Evolutionary conservation across 2,797 vertebrate genomes (phyloP).

Genomic region (Emys orbicularis): DNA sequence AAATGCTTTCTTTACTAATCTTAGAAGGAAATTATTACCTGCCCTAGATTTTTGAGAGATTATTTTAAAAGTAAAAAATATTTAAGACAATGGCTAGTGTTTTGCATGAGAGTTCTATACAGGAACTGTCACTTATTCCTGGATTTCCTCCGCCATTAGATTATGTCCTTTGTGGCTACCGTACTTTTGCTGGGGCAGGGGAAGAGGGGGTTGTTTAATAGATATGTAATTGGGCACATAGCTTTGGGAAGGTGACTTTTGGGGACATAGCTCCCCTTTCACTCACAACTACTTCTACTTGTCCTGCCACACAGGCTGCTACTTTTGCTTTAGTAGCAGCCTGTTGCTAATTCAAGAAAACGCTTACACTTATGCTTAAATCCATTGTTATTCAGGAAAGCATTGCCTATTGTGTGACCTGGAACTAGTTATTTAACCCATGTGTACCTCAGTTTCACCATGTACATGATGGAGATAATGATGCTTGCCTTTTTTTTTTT

Average conservation of each 20-base stretch:
- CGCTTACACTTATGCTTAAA: neutral
- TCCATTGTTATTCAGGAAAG: neutral
- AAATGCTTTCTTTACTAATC: slow-evolving; percentile 45
- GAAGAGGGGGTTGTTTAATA: neutral
- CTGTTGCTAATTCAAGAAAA: neutral
- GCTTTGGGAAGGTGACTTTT: neutral
- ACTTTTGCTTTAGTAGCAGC: neutral
- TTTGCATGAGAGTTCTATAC: neutral
- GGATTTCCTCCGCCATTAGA: slow-evolving; percentile 19
- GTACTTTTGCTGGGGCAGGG: neutral
- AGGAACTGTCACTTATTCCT: neutral
- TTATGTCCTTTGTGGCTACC: neutral
- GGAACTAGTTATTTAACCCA: neutral
- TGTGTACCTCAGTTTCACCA: neutral
- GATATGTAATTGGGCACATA: neutral
- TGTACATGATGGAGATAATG: fast-evolving
- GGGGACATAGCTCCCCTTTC: neutral
- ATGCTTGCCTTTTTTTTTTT: neutral
- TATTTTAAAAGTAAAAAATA: slow-evolving; percentile 16
- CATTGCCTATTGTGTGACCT: neutral
- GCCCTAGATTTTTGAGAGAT: slow-evolving; percentile 32
- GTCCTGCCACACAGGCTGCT: neutral
- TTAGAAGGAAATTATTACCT: slow-evolving; percentile 20
- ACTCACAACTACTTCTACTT: neutral
- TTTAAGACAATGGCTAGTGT: neutral